Percentiles rank a stretch among this genome's conserved stretches.
These are phyloP conservation scores for Drosophila pachea DNA, from an alignment of 1,140 invertebrate genomes.

Conservation along the genomic window DNA sequence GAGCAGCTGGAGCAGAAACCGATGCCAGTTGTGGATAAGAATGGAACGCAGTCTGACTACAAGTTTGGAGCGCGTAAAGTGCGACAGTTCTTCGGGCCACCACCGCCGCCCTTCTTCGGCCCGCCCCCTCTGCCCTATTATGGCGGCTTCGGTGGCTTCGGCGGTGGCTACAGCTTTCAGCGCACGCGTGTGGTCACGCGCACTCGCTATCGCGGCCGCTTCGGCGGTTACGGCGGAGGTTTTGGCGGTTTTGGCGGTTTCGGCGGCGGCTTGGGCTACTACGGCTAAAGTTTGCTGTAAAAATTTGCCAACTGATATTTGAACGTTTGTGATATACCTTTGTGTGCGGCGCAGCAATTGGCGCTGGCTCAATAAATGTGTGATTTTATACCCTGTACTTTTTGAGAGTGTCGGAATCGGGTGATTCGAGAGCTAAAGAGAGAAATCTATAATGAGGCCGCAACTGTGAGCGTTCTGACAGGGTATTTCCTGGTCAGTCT, in stretches of 20 bases:
- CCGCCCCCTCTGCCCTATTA: constrained; percentile 36
- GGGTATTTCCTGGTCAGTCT: background rate
- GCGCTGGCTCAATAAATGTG: constrained; percentile 21
- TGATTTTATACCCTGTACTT: constrained; percentile 22
- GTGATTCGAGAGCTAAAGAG: background rate
- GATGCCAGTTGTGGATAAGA: too few species aligned
- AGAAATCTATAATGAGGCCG: background rate
- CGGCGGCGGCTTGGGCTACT: constrained; percentile 54
- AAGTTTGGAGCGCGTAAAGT: constrained; percentile 55
- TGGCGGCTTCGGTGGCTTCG: constrained; percentile 39
- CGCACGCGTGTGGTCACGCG: constrained; percentile 68
- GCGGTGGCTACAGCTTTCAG: constrained; percentile 57
- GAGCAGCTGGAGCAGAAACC: background rate
- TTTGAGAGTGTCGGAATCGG: background rate
- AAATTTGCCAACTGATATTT: background rate
- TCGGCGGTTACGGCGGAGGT: constrained; percentile 51
- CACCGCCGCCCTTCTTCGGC: constrained; percentile 60
- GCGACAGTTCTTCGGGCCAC: constrained; percentile 58
- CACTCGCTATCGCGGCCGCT: constrained; percentile 57
- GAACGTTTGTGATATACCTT: constrained; percentile 57
- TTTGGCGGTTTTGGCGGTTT: constrained; percentile 59
- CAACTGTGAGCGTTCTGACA: background rate
- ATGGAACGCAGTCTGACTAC: background rate
- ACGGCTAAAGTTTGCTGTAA: constrained; percentile 59
- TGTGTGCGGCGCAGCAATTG: constrained; percentile 23